Conservation (phyloP, 2,113 vertebrate genomes). For the Gobio gobio region DNA sequence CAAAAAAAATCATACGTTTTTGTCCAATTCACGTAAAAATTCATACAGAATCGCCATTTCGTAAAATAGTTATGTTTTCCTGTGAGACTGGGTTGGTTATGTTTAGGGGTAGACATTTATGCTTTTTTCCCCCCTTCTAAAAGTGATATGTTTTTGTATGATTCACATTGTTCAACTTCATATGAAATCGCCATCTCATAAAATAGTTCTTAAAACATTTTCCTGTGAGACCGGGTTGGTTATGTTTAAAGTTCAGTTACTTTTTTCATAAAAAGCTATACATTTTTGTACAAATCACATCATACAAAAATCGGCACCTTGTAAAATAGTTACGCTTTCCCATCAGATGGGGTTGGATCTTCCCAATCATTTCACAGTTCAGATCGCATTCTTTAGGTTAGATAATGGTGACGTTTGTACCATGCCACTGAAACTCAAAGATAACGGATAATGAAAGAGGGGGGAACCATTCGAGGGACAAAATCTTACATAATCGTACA, state of each 20-base stretch:
- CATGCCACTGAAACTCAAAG: not conserved
- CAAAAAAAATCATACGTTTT: not conserved
- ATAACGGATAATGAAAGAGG: not conserved
- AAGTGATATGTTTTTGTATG: too few species aligned
- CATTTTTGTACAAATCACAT: not conserved
- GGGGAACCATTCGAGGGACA: not conserved
- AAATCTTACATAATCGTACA: not conserved
- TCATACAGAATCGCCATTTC: not conserved
- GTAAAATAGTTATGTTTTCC: not conserved
- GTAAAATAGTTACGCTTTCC: not conserved
- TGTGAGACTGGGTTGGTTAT: not conserved
- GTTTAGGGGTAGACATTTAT: not conserved
- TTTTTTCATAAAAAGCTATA: too few species aligned
- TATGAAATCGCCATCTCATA: not conserved
- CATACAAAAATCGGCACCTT: not conserved
- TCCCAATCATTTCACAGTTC: not conserved
- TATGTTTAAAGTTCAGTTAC: too few species aligned
- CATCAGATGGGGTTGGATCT: not conserved
- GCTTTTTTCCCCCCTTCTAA: too few species aligned
- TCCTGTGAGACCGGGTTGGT: too few species aligned
- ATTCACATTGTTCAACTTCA: not conserved
- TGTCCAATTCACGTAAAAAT: not conserved
- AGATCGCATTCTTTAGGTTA: not conserved
- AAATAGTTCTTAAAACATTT: too few species aligned
- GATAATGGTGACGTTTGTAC: slow-evolving; percentile 7